Percentiles rank a stretch among this genome's conserved stretches.
These are phyloP conservation scores for Semaprochilodus insignis DNA, from an alignment of 2,797 vertebrate species.

Conservation along the genomic window DNA sequence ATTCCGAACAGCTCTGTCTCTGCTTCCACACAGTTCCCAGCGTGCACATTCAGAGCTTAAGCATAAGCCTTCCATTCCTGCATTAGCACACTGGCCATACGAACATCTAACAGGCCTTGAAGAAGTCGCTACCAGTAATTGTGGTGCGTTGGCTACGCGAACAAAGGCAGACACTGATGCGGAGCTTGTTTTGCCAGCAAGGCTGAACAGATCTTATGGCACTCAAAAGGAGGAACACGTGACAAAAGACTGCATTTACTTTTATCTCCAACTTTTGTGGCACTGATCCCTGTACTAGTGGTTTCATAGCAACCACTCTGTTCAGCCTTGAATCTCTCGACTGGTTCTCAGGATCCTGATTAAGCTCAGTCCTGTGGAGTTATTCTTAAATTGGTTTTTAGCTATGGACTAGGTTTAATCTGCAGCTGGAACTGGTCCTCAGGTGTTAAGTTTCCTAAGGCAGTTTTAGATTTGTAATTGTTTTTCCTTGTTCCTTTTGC, in stretches of 20 bases:
- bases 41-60: slow-evolving; percentile 8
- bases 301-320: slow-evolving; percentile 50
- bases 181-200: slow-evolving; percentile 39
- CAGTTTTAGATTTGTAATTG: slow-evolving; percentile 20
- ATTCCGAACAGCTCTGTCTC: slow-evolving; percentile 35
- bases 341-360: slow-evolving; percentile 25
- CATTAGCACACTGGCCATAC: slow-evolving; percentile 5
- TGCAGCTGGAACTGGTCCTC: neutral
- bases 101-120: slow-evolving; percentile 6
- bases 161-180: slow-evolving; percentile 35
- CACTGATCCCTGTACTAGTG: slow-evolving; percentile 12
- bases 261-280: slow-evolving; percentile 53
- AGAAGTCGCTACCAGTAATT: slow-evolving; percentile 25
- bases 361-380: slow-evolving; percentile 1
- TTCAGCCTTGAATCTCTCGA: slow-evolving; percentile 27
- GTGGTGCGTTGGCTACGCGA: slow-evolving; percentile 27
- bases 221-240: slow-evolving; percentile 22
- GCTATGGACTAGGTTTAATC: neutral
- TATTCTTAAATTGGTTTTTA: neutral
- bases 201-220: slow-evolving; percentile 32
- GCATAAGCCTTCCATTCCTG: neutral
- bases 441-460: slow-evolving; percentile 9
- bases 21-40: slow-evolving; percentile 21
- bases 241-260: slow-evolving; percentile 55
- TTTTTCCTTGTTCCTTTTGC: slow-evolving; percentile 2